These are phyloP conservation scores for Poeciliopsis turneri DNA, from an alignment of 2,797 vertebrate genomes.

Conservation along the genomic window DNA sequence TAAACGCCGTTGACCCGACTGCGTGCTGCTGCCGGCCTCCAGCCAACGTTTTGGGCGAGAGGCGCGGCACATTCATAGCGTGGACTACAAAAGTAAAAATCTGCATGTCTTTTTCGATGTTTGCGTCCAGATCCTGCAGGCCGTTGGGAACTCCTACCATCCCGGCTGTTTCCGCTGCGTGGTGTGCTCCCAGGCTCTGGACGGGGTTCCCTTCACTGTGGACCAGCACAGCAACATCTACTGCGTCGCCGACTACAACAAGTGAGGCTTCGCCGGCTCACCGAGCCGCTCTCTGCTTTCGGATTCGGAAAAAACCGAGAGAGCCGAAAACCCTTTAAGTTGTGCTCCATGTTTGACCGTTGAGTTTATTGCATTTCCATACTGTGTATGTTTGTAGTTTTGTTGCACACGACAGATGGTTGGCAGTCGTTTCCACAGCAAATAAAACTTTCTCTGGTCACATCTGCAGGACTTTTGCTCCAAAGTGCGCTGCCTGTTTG, in stretches of 20 bases:
- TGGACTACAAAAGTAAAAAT: neutral
- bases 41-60: too few species aligned
- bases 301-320: neutral
- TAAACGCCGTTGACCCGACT: too few species aligned
- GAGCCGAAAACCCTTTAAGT: neutral
- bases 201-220: constrained; percentile 90
- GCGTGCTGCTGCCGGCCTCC: too few species aligned
- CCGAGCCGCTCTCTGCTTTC: neutral
- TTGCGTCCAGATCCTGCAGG: constrained; percentile 85
- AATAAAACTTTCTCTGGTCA: constrained; percentile 22
- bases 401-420: neutral
- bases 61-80: too few species aligned
- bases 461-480: constrained; percentile 85
- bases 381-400: too few species aligned
- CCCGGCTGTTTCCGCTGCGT: constrained; percentile 89
- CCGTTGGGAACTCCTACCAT: constrained; percentile 89
- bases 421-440: neutral
- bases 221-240: constrained; percentile 91
- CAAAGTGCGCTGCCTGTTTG: constrained; percentile 89
- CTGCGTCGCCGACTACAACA: constrained; percentile 91
- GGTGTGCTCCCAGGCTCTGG: constrained; percentile 88
- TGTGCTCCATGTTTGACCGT: neutral
- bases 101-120: too few species aligned
- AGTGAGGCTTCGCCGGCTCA: constrained; percentile 68
- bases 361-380: neutral